phyloP scores from a whole-genome alignment of 2,113 vertebrate species.

The Nicator chloris region DNA sequence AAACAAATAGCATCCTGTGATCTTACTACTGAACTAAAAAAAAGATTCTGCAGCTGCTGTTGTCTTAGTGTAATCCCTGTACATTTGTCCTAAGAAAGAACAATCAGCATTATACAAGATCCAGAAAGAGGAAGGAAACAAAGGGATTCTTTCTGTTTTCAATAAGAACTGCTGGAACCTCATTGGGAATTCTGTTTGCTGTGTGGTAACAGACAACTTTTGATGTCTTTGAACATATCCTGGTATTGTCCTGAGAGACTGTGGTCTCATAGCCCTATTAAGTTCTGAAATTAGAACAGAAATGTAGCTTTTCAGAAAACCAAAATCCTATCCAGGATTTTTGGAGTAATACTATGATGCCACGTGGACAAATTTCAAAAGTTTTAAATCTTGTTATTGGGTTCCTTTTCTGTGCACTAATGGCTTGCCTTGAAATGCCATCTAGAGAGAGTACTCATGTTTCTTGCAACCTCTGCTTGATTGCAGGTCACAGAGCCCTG shows the following conservation, averaged over 20 bases:
- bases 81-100: constrained; percentile 35
- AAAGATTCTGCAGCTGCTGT: constrained; percentile 40
- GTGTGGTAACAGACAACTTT: constrained; percentile 6
- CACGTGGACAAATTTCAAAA: neutral
- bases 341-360: neutral
- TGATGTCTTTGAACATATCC: constrained; percentile 35
- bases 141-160: constrained; percentile 51
- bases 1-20: constrained; percentile 47
- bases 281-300: neutral
- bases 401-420: neutral
- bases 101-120: constrained; percentile 39
- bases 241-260: neutral
- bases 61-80: constrained; percentile 35
- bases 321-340: neutral
- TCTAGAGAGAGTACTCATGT: neutral
- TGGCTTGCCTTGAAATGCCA: neutral
- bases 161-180: constrained; percentile 25
- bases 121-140: constrained; percentile 51
- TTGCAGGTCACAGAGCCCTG: neutral
- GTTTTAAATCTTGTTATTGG: neutral
- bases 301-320: neutral
- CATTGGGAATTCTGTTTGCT: constrained; percentile 21
- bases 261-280: neutral
- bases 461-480: neutral
- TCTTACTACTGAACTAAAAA: constrained; percentile 41